Conservation (phyloP, 2,797 vertebrate species). For the Florisuga fusca region DNA sequence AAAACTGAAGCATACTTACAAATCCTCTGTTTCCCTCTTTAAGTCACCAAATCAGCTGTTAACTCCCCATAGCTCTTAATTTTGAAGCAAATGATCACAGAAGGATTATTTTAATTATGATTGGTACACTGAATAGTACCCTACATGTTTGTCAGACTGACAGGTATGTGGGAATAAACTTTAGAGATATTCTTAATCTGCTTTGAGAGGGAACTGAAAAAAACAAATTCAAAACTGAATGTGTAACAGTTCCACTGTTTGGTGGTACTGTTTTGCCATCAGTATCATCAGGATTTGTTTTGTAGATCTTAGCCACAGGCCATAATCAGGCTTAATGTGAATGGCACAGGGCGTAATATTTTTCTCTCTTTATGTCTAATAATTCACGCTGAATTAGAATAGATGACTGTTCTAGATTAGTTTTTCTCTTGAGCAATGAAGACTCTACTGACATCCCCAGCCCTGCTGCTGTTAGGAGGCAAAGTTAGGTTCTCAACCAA, state of each 20-base stretch:
- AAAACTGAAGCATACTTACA: neutral
- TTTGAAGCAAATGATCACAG: neutral
- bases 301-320: neutral
- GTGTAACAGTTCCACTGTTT: neutral
- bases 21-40: neutral
- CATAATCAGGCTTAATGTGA: neutral
- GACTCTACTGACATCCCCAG: neutral
- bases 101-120: neutral
- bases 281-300: neutral
- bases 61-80: neutral
- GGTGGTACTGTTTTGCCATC: neutral
- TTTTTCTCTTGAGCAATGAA: neutral
- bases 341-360: neutral
- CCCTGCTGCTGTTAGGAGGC: neutral
- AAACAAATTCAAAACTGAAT: neutral
- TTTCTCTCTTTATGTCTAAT: neutral
- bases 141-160: neutral
- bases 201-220: neutral
- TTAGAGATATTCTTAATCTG: neutral
- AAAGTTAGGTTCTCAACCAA: neutral
- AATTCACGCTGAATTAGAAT: neutral
- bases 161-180: neutral
- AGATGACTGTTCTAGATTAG: neutral
- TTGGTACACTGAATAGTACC: neutral
- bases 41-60: neutral